phyloP scores from a whole-genome alignment of 1,140 invertebrate species.

The Notospermus geniculatus region DNA sequence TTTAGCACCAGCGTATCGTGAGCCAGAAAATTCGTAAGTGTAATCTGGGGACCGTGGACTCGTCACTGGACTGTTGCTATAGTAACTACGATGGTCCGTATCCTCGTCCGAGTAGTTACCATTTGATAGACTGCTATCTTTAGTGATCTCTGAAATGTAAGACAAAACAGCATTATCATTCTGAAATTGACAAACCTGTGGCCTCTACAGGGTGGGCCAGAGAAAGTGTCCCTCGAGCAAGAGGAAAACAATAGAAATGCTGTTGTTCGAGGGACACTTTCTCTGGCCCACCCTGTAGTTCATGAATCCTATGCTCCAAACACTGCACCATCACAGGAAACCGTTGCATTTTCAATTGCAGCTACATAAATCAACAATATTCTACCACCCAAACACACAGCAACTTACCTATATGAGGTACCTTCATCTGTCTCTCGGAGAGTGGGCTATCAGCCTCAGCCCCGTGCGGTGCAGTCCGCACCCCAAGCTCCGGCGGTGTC shows the following conservation, averaged over 20 bases:
- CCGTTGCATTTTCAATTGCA: no score
- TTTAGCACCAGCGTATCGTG: conserved; percentile 1
- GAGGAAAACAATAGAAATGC: no score
- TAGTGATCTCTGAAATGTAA: conserved; percentile 74
- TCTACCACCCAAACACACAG: no score
- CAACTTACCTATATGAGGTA: conserved; percentile 17
- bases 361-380: no score
- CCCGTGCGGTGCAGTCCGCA: conserved; percentile 34
- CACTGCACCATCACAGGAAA: no score
- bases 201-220: no score
- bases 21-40: conserved; percentile 7
- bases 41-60: conserved; percentile 2
- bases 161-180: background rate
- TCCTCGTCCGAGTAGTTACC: conserved; percentile 14
- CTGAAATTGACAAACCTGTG: background rate
- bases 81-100: conserved; percentile 13
- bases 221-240: no score
- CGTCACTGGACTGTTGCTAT: conserved; percentile 15
- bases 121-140: conserved; percentile 54
- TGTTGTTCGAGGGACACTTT: no score
- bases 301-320: no score
- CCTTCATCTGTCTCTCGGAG: conserved; percentile 8
- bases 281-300: no score
- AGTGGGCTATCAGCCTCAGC: conserved; percentile 63
- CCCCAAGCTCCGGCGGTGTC: conserved; percentile 5